A percentile compares a stretch with the other conserved stretches of the same genome.
These are phyloP conservation scores for Tiliqua scincoides DNA, from an alignment of 2,113 vertebrate species.

Conservation along the genomic window DNA sequence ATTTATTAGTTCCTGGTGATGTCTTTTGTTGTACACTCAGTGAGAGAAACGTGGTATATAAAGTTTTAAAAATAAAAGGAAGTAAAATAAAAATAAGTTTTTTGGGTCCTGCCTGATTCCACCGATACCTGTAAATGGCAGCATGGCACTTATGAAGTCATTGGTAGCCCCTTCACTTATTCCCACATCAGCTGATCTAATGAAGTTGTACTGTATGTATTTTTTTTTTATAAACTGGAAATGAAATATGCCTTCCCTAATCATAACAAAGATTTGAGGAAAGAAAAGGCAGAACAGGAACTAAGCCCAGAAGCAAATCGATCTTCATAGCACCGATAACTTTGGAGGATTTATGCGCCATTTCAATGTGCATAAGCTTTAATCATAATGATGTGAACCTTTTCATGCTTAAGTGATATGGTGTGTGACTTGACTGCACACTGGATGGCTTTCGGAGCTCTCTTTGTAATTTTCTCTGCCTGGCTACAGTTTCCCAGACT, in stretches of 20 bases:
- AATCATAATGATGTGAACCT: neutral
- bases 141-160: neutral
- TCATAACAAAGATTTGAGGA: conserved; percentile 4
- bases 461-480: conserved; percentile 7
- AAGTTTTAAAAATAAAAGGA: no score
- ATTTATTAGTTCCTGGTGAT: no score
- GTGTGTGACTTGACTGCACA: conserved; percentile 25
- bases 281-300: neutral
- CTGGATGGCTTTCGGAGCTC: neutral
- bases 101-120: neutral
- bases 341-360: fast-evolving
- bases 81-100: neutral
- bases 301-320: neutral
- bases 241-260: conserved; percentile 17
- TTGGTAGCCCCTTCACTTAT: neutral
- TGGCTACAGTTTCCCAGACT: conserved; percentile 37
- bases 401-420: conserved; percentile 30
- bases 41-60: no score
- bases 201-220: neutral
- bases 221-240: neutral
- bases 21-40: no score
- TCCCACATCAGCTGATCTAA: neutral
- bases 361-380: neutral
- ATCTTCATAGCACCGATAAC: conserved; percentile 9
- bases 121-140: neutral